Evolutionary conservation across 2,888 invertebrate species (phyloP).

Genomic region (Hofmannophila pseudospretella): DNA sequence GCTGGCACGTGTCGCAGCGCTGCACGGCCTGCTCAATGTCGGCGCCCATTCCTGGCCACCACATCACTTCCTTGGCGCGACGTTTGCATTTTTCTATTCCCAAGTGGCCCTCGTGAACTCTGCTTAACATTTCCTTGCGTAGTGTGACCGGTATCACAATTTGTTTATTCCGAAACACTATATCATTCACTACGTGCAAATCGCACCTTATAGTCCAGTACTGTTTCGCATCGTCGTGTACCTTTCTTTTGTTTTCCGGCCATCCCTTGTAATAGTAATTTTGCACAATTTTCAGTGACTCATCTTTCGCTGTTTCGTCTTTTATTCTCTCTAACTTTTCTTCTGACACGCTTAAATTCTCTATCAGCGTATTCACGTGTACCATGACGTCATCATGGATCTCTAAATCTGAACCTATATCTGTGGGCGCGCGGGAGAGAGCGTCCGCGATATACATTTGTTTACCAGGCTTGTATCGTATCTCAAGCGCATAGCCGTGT

Average conservation of each 20-base stretch:
- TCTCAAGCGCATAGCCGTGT: slow-evolving; percentile 20
- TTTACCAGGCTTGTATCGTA: slow-evolving; percentile 22
- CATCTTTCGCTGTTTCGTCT: slow-evolving; percentile 10
- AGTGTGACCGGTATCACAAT: slow-evolving; percentile 12
- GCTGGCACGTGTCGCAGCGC: too few species aligned
- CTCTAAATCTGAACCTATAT: slow-evolving; percentile 11
- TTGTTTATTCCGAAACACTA: too few species aligned
- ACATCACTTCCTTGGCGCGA: slow-evolving; percentile 17
- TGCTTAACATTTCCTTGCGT: slow-evolving; percentile 12
- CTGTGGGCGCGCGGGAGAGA: slow-evolving; percentile 18
- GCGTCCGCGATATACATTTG: slow-evolving; percentile 25
- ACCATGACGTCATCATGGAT: slow-evolving; percentile 10
- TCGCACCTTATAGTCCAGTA: too few species aligned
- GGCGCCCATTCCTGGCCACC: slow-evolving; percentile 13
- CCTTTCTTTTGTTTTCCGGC: slow-evolving; percentile 15
- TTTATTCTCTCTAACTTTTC: slow-evolving; percentile 13
- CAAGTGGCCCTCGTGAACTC: slow-evolving; percentile 18
- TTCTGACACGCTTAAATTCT: slow-evolving; percentile 13
- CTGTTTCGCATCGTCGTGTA: too few species aligned
- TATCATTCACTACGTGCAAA: too few species aligned
- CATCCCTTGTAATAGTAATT: slow-evolving; percentile 18
- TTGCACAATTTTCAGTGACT: slow-evolving; percentile 9
- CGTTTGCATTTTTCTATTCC: slow-evolving; percentile 18
- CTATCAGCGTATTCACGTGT: slow-evolving; percentile 16
- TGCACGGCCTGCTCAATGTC: slow-evolving; percentile 14